Evolutionary conservation across 2,113 vertebrate species (phyloP), one percentile per base, ranked within the genome.

Genomic region (Ictalurus punctatus): DNA sequence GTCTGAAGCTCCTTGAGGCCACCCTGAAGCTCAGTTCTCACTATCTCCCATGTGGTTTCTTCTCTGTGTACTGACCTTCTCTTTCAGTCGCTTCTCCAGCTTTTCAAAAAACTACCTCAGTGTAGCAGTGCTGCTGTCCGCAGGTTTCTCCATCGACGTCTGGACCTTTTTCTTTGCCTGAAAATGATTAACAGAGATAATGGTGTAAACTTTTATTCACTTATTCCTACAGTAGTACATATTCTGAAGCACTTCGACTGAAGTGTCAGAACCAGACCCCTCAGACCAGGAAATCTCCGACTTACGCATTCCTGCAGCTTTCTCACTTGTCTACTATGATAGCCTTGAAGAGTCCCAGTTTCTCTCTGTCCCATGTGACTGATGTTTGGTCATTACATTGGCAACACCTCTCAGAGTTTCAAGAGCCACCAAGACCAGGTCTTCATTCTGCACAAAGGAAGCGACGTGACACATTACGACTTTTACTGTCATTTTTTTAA

Each of bases 41-140:
- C 82, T n/a, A 84, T 78, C 82, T 88, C 87, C 87, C 87, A 88
- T 19, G 34, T 59, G 8, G n/a, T 59, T 59, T 82, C 54, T 82
- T 59, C 56, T 82, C 80, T 40, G 80, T 37, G 30, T 37, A 59
- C 82, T 84, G 12, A 88, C 87, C 87, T 84, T 88, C 82, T 40
- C 27, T 44, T 30, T 88, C 71, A 84, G 71, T 65, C 14, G 40
- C 4, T 88, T 23, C 71, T 88, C 87, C 82, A 88, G 40, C 37
- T 59, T 25, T 19, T 21, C 16, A 61, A 83, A 88, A 48, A 61
- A 88, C 17, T 54, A 74, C 65, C 52, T 56, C 9, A 88, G 63
- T 73, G 58, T 17, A 73, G 23, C 87, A 21, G 69, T n/a, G 52
- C 52, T 88, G 80, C 54, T 25, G 30, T 54, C 44, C 3, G n/a